These are phyloP conservation scores for Rhynchomys soricoides DNA, from an alignment of 2,113 vertebrate genomes.

Conservation along the genomic window DNA sequence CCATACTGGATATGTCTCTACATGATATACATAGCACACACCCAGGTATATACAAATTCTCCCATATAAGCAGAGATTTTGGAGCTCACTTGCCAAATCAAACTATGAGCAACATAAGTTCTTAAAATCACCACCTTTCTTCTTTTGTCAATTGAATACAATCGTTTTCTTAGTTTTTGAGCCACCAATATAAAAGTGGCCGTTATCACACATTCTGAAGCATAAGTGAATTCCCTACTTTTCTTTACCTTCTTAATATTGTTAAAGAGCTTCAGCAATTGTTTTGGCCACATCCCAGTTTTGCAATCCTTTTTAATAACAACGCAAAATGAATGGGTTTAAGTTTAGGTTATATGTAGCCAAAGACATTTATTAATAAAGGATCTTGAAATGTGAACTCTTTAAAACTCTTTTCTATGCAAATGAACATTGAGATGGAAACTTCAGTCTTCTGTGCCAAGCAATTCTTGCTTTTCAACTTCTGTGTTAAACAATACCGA, in stretches of 20 bases:
- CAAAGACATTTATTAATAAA: conserved; percentile 50
- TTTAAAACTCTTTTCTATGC: conserved; percentile 22
- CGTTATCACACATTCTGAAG: conserved; percentile 50
- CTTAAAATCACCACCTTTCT: not conserved
- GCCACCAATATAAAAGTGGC: conserved; percentile 48
- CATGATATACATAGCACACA: not conserved
- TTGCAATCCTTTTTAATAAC: conserved; percentile 40
- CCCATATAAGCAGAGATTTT: not conserved
- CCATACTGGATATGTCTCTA: not conserved
- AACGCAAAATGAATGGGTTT: conserved; percentile 8
- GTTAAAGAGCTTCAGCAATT: not conserved
- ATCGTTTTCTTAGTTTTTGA: not conserved
- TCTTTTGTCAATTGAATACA: not conserved
- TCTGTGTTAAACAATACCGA: conserved; percentile 42
- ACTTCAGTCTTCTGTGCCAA: not conserved
- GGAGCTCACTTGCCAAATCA: conserved; percentile 16
- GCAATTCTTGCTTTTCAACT: conserved; percentile 35
- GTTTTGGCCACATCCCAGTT: not conserved
- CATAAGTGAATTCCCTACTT: conserved; percentile 54
- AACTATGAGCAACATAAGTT: not conserved
- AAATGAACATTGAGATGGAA: not conserved
- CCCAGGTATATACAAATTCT: not conserved
- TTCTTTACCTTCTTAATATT: conserved; percentile 53
- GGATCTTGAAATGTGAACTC: conserved; percentile 44
- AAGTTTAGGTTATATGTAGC: conserved; percentile 21